These are phyloP conservation scores for Margaritifera margaritifera DNA, from an alignment of 2,888 invertebrate genomes.

Conservation along the genomic window DNA sequence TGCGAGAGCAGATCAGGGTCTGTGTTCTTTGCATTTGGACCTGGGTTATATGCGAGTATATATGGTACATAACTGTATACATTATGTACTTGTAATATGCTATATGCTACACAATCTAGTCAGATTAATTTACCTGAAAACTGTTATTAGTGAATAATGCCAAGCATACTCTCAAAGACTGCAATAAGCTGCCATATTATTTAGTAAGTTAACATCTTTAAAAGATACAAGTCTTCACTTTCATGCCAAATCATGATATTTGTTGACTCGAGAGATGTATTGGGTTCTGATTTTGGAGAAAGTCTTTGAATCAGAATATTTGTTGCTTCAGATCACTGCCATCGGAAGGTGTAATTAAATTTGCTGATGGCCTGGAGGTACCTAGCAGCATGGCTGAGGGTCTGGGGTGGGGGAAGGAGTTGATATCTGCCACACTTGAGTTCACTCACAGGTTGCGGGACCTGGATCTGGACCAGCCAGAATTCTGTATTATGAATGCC, in stretches of 20 bases:
- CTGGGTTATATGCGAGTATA: no score
- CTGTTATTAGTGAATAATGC: no score
- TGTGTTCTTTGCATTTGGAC: no score
- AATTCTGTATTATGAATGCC: slow-evolving; percentile 70
- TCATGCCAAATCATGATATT: background rate
- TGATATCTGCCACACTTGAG: slow-evolving; percentile 67
- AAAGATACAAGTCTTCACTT: background rate
- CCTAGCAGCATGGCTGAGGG: slow-evolving; percentile 54
- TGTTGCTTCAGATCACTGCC: slow-evolving; percentile 62
- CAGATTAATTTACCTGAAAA: no score
- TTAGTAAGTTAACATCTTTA: background rate
- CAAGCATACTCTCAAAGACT: no score
- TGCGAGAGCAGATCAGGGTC: no score
- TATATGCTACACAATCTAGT: no score
- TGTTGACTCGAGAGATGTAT: background rate
- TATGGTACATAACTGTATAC: no score
- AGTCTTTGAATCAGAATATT: background rate
- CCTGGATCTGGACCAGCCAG: slow-evolving; percentile 64
- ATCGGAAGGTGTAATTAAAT: slow-evolving; percentile 61
- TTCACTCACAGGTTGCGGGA: slow-evolving; percentile 65
- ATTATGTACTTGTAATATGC: no score
- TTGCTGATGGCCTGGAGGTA: slow-evolving; percentile 67
- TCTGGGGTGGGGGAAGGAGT: slow-evolving; percentile 70
- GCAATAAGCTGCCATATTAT: no score
- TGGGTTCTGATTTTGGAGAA: no score